Evolutionary conservation across 2,113 vertebrate species (phyloP), one percentile per base, ranked within the genome.

Genomic region (Sterna hirundo): DNA sequence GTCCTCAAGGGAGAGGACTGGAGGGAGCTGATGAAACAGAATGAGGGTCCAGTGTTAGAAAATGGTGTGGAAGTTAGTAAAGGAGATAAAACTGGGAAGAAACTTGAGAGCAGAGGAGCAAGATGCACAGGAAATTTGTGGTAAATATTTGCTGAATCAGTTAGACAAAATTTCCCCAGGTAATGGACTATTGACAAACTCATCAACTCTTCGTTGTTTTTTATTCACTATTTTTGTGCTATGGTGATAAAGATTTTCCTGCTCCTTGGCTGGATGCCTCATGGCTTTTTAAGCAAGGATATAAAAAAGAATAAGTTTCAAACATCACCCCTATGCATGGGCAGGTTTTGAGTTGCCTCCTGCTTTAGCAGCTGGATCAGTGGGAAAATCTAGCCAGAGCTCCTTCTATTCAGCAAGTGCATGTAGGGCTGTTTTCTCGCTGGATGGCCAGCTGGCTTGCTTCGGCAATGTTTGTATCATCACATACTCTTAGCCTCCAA

Each of bases 171-270:
- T 72, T 55, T 96, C 90, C 40, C 52, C 20, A 54, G 38, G 40
- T 82, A 76, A 85, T 76, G 29, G 51, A 62, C 42, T 96, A 75
- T 75, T 93, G 86, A 86, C 85, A 94, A 91, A 91, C 30, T 95
- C 64, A 86, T 87, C 70, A 76, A 40, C 10, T 72, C n/a, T 87
- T 81, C 12, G 6, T 66, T 85, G 15, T 5, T 74, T 93, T 82
- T 94, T 90, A 80, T 91, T 92, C 27, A 77, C 51, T 91, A 23
- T 87, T 94, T 95, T 89, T 83, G 15, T 79, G 30, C 62, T 80
- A 30, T 25, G 7, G 54, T 86, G 79, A 83, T 49, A 90, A 82
- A 72, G 58, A 49, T 83, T 90, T 94, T 90, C 32, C 42, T 58
- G 21, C 22, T 83, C 19, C 52, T 95, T 95, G 47, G 61, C 40